Evolutionary conservation across 2,113 vertebrate species (phyloP).

Genomic region (Dasyornis broadbenti): DNA sequence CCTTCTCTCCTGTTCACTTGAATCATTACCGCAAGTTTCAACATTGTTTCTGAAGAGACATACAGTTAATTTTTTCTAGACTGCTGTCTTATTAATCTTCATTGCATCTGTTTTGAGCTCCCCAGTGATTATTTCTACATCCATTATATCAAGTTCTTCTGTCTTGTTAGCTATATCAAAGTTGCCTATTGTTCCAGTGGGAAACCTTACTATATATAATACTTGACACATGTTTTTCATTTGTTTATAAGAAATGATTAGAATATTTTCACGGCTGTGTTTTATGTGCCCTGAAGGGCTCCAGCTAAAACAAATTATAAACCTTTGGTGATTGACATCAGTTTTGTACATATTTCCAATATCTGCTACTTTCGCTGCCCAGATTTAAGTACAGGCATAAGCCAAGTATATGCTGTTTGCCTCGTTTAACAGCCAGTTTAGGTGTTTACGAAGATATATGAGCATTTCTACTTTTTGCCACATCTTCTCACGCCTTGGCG

Average conservation of each 20-base stretch:
- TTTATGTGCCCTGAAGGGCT: neutral
- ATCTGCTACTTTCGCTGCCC: neutral
- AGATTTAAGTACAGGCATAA: neutral
- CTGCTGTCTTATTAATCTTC: neutral
- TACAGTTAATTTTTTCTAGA: neutral
- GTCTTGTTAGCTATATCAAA: neutral
- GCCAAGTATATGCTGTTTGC: neutral
- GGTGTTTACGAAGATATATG: neutral
- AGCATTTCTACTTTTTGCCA: neutral
- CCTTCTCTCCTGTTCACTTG: neutral
- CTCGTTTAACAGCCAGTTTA: neutral
- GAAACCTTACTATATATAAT: neutral
- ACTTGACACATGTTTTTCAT: neutral
- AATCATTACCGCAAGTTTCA: neutral
- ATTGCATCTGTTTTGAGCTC: neutral
- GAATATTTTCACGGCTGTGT: neutral
- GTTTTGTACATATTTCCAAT: neutral
- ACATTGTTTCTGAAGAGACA: neutral
- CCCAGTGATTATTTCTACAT: neutral
- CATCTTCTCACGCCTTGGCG: neutral
- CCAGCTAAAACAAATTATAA: neutral
- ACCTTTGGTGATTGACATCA: neutral
- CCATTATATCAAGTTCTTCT: neutral
- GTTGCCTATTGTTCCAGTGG: neutral
- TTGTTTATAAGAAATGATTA: neutral